A percentile compares a stretch with the other conserved stretches of the same genome.
Conservation (phyloP, 2,797 vertebrate genomes). For the Halcyon chelicuti region DNA sequence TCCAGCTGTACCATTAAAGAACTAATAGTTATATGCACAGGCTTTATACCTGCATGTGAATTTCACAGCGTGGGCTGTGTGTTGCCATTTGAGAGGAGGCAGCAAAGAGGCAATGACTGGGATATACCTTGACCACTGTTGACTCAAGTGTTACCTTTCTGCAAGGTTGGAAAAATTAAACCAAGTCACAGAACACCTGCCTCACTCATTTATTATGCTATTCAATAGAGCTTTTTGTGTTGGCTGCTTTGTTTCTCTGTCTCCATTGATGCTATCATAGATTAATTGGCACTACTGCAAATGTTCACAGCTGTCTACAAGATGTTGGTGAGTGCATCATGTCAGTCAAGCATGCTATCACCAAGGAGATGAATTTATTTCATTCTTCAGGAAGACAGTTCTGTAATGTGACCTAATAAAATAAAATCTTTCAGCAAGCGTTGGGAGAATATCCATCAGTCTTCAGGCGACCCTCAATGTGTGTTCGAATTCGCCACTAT, state of each 20-base stretch:
- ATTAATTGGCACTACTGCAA: slow-evolving; percentile 70
- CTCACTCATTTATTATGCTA: slow-evolving; percentile 39
- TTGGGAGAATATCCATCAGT: slow-evolving; percentile 39
- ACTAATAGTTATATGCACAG: neutral
- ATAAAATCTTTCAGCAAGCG: slow-evolving; percentile 55
- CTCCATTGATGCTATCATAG: slow-evolving; percentile 58
- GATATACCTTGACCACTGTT: neutral
- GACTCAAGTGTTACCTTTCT: slow-evolving; percentile 50
- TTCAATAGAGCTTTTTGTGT: slow-evolving; percentile 66
- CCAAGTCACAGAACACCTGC: slow-evolving; percentile 68
- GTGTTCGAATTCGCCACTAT: neutral
- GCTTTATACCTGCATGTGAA: neutral
- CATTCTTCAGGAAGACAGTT: slow-evolving; percentile 56
- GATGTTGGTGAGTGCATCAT: slow-evolving; percentile 64
- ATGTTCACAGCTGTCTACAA: slow-evolving; percentile 81
- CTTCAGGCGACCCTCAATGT: neutral
- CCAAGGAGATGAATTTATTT: slow-evolving; percentile 63
- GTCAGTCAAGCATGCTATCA: slow-evolving; percentile 71
- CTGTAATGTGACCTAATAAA: slow-evolving; percentile 66
- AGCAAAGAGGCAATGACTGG: neutral
- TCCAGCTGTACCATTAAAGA: neutral
- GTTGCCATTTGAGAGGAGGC: neutral
- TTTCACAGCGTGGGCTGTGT: neutral
- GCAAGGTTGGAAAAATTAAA: neutral
- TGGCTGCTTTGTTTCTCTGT: slow-evolving; percentile 45